Evolutionary conservation across 2,888 invertebrate genomes (phyloP).

Genomic region (Drosophila macrospina): DNA sequence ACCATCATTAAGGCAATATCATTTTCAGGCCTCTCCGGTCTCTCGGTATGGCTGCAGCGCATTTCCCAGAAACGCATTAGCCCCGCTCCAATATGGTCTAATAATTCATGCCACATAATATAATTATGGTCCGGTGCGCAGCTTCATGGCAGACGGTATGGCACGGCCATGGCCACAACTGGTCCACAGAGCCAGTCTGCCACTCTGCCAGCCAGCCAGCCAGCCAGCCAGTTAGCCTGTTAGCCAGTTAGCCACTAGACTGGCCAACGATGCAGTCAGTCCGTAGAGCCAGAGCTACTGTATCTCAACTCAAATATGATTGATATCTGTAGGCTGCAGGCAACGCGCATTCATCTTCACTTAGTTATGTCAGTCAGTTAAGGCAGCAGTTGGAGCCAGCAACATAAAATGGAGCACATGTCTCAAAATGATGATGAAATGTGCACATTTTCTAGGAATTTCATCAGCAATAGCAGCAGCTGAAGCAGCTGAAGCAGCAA

Average conservation of each 20-base stretch:
- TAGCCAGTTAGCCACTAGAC: not conserved
- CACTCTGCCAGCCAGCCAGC: not conserved
- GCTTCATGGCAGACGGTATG: constrained; percentile 76
- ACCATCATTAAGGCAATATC: constrained; percentile 84
- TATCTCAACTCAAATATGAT: constrained; percentile 78
- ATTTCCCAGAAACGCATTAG: constrained; percentile 82
- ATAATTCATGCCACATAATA: constrained; percentile 84
- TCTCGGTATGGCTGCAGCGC: constrained; percentile 46
- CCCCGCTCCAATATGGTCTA: constrained; percentile 83
- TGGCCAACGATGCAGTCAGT: constrained; percentile 5
- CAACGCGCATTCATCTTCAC: constrained; percentile 80
- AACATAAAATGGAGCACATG: constrained; percentile 83
- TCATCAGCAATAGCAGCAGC: constrained; percentile 36
- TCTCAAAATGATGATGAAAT: constrained; percentile 83
- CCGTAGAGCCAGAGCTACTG: constrained; percentile 41
- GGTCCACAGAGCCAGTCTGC: constrained; percentile 34
- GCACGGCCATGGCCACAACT: constrained; percentile 75
- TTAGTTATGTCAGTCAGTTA: constrained; percentile 82
- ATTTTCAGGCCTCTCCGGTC: constrained; percentile 78
- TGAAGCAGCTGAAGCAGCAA: constrained; percentile 50
- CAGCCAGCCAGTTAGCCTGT: not conserved
- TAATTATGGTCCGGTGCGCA: constrained; percentile 77
- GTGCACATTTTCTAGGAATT: constrained; percentile 82
- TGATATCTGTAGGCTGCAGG: constrained; percentile 78
- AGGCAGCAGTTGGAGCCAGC: constrained; percentile 55